Evolutionary conservation across 1,140 invertebrate species (phyloP).

Genomic region (Caenorhabditis briggsae): DNA sequence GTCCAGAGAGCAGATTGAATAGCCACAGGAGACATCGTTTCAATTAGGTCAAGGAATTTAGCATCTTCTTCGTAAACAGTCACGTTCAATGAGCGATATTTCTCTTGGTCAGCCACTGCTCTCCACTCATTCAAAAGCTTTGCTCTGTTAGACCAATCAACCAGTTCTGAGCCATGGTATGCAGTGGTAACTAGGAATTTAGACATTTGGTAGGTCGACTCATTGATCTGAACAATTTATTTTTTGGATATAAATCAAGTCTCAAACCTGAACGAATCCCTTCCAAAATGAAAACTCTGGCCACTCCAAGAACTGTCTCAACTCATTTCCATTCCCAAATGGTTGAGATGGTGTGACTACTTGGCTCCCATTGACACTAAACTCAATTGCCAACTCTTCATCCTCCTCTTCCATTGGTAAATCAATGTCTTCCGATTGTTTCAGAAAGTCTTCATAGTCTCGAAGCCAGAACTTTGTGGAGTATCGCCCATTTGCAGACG

Average conservation of each 20-base stretch:
- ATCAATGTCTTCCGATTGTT: constrained; percentile 70
- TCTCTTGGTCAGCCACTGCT: constrained; percentile 71
- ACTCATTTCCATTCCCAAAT: constrained; percentile 68
- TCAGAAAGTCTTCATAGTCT: constrained; percentile 75
- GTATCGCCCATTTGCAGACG: constrained; percentile 73
- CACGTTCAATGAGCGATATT: neutral
- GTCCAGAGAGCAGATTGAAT: constrained; percentile 74
- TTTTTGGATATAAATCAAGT: neutral
- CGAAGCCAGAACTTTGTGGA: constrained; percentile 77
- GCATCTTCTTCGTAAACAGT: constrained; percentile 72
- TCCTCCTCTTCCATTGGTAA: constrained; percentile 56
- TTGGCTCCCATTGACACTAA: constrained; percentile 63
- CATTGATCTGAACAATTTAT: constrained; percentile 3
- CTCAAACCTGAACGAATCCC: constrained; percentile 70
- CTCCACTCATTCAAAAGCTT: constrained; percentile 73
- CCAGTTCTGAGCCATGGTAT: constrained; percentile 71
- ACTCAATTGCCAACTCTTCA: constrained; percentile 60
- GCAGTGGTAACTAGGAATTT: constrained; percentile 77
- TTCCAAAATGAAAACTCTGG: constrained; percentile 78
- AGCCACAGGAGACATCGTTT: constrained; percentile 71
- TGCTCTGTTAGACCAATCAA: constrained; percentile 76
- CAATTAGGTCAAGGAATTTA: constrained; percentile 76
- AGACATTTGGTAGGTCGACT: constrained; percentile 53
- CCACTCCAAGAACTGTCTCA: constrained; percentile 74
- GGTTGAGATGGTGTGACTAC: constrained; percentile 9